Conservation (phyloP, 1,140 invertebrate genomes). For the Protaetia brevitarsis region DNA sequence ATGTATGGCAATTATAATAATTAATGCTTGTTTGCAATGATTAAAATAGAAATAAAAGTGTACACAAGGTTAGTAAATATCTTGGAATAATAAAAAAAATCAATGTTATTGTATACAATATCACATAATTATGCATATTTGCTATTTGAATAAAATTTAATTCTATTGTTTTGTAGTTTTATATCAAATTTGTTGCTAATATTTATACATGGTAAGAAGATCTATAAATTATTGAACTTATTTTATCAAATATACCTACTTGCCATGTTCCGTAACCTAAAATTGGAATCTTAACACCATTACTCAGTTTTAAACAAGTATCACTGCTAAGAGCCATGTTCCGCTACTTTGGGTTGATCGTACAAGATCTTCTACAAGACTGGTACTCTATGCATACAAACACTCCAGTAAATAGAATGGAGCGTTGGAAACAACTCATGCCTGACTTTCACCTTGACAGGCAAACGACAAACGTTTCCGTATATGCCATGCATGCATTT, state of each 20-base stretch:
- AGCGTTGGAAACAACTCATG: neutral
- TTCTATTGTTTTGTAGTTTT: too few relatives aligned
- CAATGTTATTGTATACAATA: too few relatives aligned
- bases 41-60: too few relatives aligned
- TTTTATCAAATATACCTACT: too few relatives aligned
- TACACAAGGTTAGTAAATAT: too few relatives aligned
- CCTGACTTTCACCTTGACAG: neutral
- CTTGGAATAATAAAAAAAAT: too few relatives aligned
- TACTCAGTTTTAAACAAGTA: neutral
- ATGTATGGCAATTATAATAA: too few relatives aligned
- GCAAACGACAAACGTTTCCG: too few relatives aligned
- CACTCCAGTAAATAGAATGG: neutral
- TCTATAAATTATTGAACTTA: neutral
- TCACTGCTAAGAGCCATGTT: neutral
- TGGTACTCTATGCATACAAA: neutral
- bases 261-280: slow-evolving; percentile 34
- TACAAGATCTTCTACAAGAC: too few relatives aligned
- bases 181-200: neutral
- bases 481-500: neutral
- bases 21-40: too few relatives aligned
- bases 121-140: too few relatives aligned
- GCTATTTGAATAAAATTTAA: too few relatives aligned
- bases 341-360: neutral
- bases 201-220: neutral
- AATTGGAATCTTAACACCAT: slow-evolving; percentile 19